These are phyloP conservation scores for Mormyrus hasselquistii DNA, from an alignment of 2,797 vertebrate species.

Conservation along the genomic window DNA sequence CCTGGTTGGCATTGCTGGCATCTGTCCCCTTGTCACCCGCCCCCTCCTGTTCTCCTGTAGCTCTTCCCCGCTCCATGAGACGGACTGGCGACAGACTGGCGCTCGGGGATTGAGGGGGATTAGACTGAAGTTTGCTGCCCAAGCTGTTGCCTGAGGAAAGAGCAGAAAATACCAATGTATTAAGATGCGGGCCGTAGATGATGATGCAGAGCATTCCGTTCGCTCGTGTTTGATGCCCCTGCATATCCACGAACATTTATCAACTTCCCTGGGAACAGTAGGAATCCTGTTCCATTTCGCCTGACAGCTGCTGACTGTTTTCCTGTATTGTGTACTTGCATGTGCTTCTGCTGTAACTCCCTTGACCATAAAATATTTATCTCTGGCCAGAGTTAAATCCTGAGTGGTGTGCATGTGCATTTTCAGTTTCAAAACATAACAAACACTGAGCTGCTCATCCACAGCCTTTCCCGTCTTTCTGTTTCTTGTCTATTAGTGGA, in stretches of 20 bases:
- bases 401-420: not conserved
- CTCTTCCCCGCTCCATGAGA: not conserved
- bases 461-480: not conserved
- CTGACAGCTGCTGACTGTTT: not conserved
- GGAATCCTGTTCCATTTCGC: not conserved
- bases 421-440: not conserved
- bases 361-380: not conserved
- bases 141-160: conserved; percentile 13
- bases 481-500: not conserved
- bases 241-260: not conserved
- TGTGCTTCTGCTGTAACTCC: not conserved
- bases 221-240: not conserved
- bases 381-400: not conserved
- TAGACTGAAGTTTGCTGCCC: not conserved
- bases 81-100: not conserved
- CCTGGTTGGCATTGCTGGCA: not conserved
- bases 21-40: not conserved
- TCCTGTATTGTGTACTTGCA: not conserved
- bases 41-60: not conserved
- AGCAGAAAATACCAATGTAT: not conserved
- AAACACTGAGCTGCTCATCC: not conserved
- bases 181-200: not conserved
- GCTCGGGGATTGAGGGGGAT: not conserved
- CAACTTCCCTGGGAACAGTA: not conserved
- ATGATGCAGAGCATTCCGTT: not conserved